phyloP scores from a whole-genome alignment of 2,888 invertebrate genomes.

The Hymenopus coronatus region DNA sequence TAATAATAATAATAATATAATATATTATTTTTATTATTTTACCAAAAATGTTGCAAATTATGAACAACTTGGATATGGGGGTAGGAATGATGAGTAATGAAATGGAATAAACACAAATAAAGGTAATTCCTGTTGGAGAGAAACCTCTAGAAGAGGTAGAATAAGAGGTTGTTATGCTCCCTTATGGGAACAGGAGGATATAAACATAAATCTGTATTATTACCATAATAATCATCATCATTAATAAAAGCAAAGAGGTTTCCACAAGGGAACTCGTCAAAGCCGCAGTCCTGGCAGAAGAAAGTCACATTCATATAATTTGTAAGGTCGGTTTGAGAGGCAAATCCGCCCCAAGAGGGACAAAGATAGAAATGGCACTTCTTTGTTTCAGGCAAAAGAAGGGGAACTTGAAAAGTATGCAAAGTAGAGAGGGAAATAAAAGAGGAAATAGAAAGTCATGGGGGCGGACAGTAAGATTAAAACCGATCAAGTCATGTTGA shows the following conservation, averaged over 20 bases:
- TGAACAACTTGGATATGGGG: too few species aligned
- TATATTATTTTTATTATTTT: too few species aligned
- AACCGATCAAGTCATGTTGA: conserved; percentile 3
- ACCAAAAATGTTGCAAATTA: too few species aligned
- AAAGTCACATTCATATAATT: background rate
- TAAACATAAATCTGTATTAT: background rate
- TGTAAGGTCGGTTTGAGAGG: background rate
- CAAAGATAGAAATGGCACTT: background rate
- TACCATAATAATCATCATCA: background rate
- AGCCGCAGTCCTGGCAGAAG: background rate
- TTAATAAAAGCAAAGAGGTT: background rate
- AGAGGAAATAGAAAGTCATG: background rate
- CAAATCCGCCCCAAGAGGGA: background rate
- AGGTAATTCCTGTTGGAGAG: too few species aligned
- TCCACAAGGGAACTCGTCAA: background rate
- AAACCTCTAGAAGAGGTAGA: background rate
- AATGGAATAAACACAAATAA: too few species aligned
- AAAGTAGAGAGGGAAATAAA: conserved; percentile 4
- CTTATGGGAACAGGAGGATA: background rate
- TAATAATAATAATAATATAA: too few species aligned
- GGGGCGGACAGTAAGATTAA: conserved; percentile 6
- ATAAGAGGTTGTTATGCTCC: background rate
- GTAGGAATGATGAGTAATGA: too few species aligned
- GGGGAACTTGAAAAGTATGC: conserved; percentile 15
- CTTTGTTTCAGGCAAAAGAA: background rate